Evolutionary conservation across 2,113 vertebrate species (phyloP).

Genomic region (Ranitomeya imitator): DNA sequence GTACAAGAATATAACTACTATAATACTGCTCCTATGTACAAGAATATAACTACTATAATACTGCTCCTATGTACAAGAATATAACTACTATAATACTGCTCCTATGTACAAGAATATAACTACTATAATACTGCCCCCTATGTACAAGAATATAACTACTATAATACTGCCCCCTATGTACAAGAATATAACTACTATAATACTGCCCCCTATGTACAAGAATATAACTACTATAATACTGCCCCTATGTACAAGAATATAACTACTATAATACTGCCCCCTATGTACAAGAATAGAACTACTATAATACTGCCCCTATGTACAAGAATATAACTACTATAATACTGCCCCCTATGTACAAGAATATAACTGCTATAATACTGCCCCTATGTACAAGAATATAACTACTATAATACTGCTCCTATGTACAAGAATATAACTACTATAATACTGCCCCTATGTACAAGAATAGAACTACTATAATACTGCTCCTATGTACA

Average conservation of each 20-base stretch:
- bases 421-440: slow-evolving; percentile 1
- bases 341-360: neutral
- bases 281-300: neutral
- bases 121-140: slow-evolving; percentile 5
- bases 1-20: slow-evolving; percentile 1
- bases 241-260: neutral
- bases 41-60: slow-evolving; percentile 2
- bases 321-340: slow-evolving; percentile 1
- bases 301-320: neutral
- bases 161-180: neutral
- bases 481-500: neutral
- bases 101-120: neutral
- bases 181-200: slow-evolving; percentile 12
- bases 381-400: neutral
- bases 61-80: neutral
- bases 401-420: slow-evolving; percentile 3
- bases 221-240: slow-evolving; percentile 9
- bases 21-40: neutral
- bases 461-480: neutral
- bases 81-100: slow-evolving; percentile 1
- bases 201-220: neutral
- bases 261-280: slow-evolving; percentile 2
- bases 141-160: slow-evolving; percentile 11
- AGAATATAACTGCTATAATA: neutral
- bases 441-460: neutral